Evolutionary conservation across 2,797 vertebrate genomes (phyloP).

Genomic region (Bradypus variegatus): DNA sequence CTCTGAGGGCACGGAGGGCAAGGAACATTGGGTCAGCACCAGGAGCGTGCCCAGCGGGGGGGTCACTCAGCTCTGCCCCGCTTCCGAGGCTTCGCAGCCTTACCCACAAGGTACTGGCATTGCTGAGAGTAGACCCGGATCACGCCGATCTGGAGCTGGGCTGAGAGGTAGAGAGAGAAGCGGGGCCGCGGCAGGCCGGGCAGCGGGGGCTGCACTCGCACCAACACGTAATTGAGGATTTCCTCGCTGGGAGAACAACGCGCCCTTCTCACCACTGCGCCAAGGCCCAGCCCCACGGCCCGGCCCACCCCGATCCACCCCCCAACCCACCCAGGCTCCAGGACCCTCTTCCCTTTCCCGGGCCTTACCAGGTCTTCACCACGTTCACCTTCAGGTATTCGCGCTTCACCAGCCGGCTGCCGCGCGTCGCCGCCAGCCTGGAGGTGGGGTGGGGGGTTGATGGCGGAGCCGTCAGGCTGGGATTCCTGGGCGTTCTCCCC

Average conservation of each 20-base stretch:
- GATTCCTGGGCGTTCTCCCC: rapidly evolving
- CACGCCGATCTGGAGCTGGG: conserved; percentile 85
- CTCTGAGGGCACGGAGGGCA: conserved; percentile 67
- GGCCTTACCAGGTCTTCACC: conserved; percentile 78
- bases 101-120: conserved; percentile 81
- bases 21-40: not conserved
- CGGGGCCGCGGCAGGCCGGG: conserved; percentile 74
- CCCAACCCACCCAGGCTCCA: not conserved
- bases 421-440: conserved; percentile 85
- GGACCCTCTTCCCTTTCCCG: not conserved
- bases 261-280: not conserved
- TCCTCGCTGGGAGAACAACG: conserved; percentile 70
- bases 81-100: conserved; percentile 38
- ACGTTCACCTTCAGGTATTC: conserved; percentile 84
- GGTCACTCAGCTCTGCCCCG: not conserved
- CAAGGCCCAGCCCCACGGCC: not conserved
- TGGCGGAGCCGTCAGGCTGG: not conserved
- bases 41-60: not conserved
- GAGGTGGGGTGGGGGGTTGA: not conserved
- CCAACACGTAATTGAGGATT: conserved; percentile 81
- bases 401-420: conserved; percentile 75
- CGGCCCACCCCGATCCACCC: not conserved
- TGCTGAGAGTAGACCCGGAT: conserved; percentile 82
- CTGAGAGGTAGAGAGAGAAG: conserved; percentile 86
- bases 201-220: conserved; percentile 72